A percentile compares a stretch with the other conserved stretches of the same genome.
Evolutionary conservation across 2,888 invertebrate species (phyloP).

Genomic region (Cantharis flavilabris): DNA sequence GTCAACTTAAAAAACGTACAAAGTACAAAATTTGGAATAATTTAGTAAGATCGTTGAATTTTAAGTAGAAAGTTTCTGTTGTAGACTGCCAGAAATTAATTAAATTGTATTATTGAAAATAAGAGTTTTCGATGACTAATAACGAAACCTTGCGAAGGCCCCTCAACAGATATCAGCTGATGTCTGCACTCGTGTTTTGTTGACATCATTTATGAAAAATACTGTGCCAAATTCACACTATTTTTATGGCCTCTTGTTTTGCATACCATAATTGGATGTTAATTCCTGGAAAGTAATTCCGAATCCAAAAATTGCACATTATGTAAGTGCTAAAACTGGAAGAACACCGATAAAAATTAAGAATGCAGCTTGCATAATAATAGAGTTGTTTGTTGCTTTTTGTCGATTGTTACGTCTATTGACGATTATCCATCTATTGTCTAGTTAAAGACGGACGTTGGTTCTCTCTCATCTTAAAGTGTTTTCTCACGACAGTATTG

Average conservation of each 20-base stretch:
- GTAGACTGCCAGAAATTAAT: background rate
- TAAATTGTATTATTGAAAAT: background rate
- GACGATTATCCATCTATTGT: conserved; percentile 4
- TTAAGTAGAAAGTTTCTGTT: background rate
- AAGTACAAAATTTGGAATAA: background rate
- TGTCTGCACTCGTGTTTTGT: conserved; percentile 2
- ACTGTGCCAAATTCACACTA: background rate
- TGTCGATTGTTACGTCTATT: background rate
- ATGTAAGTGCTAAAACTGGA: background rate
- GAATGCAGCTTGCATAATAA: background rate
- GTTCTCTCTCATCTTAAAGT: conserved; percentile 12
- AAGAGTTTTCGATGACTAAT: background rate
- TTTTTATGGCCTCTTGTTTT: background rate
- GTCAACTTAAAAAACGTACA: background rate
- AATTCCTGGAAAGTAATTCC: background rate
- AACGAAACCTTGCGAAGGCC: conserved; percentile 11
- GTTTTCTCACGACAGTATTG: conserved; percentile 13
- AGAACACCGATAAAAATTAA: background rate
- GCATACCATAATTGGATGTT: background rate
- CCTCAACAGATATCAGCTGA: conserved; percentile 15
- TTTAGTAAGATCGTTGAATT: background rate
- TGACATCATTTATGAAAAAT: conserved; percentile 14
- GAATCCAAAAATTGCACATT: background rate
- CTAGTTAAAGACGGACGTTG: conserved; percentile 11
- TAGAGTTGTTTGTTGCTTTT: background rate